Base-by-base conservation (phyloP, 2,113 vertebrate genomes). In the Recurvirostra avosetta region DNA sequence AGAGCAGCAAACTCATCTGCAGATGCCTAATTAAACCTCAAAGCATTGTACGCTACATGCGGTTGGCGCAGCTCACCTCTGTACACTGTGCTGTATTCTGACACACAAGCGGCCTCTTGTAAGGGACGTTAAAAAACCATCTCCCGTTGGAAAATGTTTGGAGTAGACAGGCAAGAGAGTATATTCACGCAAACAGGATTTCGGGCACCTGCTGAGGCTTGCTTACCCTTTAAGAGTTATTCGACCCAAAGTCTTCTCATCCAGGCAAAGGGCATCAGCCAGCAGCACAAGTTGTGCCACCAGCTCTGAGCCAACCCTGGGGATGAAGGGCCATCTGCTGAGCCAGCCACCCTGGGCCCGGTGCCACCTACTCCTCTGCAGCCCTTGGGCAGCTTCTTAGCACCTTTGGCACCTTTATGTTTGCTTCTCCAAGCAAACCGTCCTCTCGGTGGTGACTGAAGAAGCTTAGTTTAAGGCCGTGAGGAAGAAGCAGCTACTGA, bases 21-120 rank as follows among this genome's bases (percentile, higher is more conserved):
- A 50, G 67, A 40, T 14, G 32, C 68, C 40, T 34, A 32, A n/a
- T 47, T n/a, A 92, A 63, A n/a, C 53, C 36, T 45, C 65, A 49
- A 15, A 56, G 66, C 18, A 14, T 2, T 13, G 27, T 7, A 40
- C 1, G 3, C 56, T n/a, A 32, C 11, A 29, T 2, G 25, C 34
- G 1, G 47, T 6, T 34, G 18, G 30, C 0, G 1, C 40, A 43
- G 72, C 59, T 76, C 36, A 8, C 0, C 1, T 55, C 62, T 52
- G 43, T 22, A 41, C 5, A 1, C 34, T 6, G 53, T 12, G 49
- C 61, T 53, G 43, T 5, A 11, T 29, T 53, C 55, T 22, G 43
- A 55, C 19, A 66, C 19, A 15, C 12, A 14, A 14, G 66, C 45
- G 49, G 56, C 68, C 50, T 73, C 73, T 49, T 15, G 2, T 43